Evolutionary conservation across 2,113 vertebrate genomes (phyloP).

Genomic region (Hemicordylus capensis): DNA sequence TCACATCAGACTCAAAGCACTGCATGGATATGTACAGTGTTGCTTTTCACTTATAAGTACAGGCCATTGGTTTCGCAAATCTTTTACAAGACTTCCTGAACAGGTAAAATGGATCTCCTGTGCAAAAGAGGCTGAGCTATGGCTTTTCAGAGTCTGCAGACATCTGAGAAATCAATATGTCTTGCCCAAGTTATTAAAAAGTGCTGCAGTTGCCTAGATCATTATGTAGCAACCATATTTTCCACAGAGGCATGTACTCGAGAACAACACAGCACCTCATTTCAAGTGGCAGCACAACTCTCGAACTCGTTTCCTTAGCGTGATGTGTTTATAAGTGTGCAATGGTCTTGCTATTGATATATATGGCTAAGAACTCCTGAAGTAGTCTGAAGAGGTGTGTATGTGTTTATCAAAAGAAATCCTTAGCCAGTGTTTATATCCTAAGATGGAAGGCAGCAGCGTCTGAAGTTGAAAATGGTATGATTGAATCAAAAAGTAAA

Average conservation of each 20-base stretch:
- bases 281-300: constrained; percentile 28
- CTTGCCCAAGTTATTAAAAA: constrained; percentile 42
- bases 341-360: neutral
- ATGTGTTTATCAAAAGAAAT: neutral
- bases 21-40: neutral
- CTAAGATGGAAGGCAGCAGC: neutral
- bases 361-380: neutral
- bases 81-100: constrained; percentile 31
- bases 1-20: neutral
- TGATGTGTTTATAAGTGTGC: neutral
- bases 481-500: neutral
- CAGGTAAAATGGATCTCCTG: constrained; percentile 18
- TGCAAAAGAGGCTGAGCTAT: constrained; percentile 4
- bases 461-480: neutral
- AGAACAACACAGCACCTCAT: neutral
- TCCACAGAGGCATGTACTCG: constrained; percentile 25
- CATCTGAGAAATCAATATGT: constrained; percentile 47
- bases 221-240: constrained; percentile 28
- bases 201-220: constrained; percentile 6
- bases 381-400: accelerated
- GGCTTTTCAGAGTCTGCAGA: neutral
- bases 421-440: neutral
- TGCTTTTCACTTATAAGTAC: neutral
- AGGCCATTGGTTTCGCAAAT: constrained; percentile 12
- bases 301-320: constrained; percentile 15